Conservation (phyloP, 2,113 vertebrate genomes). For the Pomatorhinus ruficollis region DNA sequence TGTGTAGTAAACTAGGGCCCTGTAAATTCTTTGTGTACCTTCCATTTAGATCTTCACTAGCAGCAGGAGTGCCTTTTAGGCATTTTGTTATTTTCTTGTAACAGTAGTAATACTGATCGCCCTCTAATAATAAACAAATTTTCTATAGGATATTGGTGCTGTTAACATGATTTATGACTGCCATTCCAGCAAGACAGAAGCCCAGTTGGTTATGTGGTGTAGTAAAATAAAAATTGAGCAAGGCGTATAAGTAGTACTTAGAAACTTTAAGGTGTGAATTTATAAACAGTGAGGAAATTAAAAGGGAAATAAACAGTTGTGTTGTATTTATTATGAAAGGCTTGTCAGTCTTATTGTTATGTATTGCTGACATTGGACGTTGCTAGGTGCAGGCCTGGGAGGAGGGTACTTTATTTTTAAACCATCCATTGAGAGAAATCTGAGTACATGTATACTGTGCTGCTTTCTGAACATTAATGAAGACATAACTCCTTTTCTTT, state of each 20-base stretch:
- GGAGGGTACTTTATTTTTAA: not conserved
- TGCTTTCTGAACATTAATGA: not conserved
- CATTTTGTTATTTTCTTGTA: not conserved
- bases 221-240: constrained; percentile 5
- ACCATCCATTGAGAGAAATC: not conserved
- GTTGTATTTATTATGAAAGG: not conserved
- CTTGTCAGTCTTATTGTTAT: not conserved
- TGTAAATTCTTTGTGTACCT: not conserved
- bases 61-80: not conserved
- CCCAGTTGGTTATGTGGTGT: not conserved
- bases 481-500: not conserved
- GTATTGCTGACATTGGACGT: not conserved
- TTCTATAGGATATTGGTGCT: not conserved
- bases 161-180: not conserved
- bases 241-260: not conserved
- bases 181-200: not conserved
- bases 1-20: not conserved
- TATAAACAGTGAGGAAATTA: not conserved
- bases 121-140: constrained; percentile 6
- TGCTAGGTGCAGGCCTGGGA: not conserved
- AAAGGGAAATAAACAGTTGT: not conserved
- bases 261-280: not conserved
- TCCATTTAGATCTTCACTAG: not conserved
- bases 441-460: not conserved
- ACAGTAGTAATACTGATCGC: not conserved